These are phyloP conservation scores for Caenorhabditis panamensis DNA, from an alignment of 2,888 invertebrate genomes.

Conservation along the genomic window DNA sequence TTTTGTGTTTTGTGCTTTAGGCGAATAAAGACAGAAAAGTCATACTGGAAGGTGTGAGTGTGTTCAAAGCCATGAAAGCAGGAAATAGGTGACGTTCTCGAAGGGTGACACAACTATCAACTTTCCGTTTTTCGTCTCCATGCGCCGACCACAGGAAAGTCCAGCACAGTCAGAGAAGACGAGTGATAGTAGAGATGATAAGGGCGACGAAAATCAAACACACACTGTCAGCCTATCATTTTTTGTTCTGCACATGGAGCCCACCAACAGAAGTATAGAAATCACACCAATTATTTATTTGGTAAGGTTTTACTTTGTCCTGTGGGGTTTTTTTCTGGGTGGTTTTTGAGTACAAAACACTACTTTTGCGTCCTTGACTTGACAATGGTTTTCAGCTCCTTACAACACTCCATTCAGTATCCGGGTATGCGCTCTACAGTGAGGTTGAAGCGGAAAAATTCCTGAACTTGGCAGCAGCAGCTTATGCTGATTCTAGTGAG, in stretches of 20 bases:
- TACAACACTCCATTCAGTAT: slow-evolving; percentile 14
- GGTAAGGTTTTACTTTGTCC: slow-evolving; percentile 16
- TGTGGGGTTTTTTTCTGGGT: neutral
- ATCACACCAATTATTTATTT: slow-evolving; percentile 22
- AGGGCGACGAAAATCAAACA: slow-evolving; percentile 43
- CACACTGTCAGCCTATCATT: slow-evolving; percentile 46
- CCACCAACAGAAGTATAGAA: slow-evolving; percentile 36
- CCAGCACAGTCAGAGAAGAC: slow-evolving; percentile 11
- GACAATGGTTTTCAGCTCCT: slow-evolving; percentile 18
- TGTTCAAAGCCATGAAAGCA: no score
- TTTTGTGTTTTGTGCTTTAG: no score
- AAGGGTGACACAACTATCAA: neutral
- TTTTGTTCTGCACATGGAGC: slow-evolving; percentile 51
- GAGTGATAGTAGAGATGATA: slow-evolving; percentile 23
- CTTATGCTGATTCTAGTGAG: slow-evolving; percentile 63
- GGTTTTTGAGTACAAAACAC: neutral
- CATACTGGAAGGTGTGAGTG: no score
- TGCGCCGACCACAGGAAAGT: slow-evolving; percentile 24
- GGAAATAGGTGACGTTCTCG: neutral
- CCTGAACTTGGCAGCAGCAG: slow-evolving; percentile 68
- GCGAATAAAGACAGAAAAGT: no score
- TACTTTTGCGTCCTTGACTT: neutral
- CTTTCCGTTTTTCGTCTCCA: slow-evolving; percentile 5
- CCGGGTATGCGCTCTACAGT: slow-evolving; percentile 58
- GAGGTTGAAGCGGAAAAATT: slow-evolving; percentile 66